Conservation (phyloP, 1,140 invertebrate species). For the Thaumetopoea pityocampa region DNA sequence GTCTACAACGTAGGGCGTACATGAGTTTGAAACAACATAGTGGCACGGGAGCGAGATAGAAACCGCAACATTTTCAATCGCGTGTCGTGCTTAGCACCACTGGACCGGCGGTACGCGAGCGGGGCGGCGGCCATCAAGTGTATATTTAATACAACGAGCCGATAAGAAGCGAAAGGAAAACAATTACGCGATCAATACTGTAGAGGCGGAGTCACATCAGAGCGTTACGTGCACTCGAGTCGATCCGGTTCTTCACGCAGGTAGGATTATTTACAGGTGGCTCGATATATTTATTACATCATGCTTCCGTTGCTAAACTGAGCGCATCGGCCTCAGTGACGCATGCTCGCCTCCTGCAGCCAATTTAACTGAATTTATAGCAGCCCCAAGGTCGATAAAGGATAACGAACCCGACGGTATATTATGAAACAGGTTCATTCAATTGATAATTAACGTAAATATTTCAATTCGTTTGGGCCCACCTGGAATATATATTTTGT, state of each 20-base stretch:
- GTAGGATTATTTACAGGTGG: conserved; percentile 10
- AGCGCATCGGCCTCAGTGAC: conserved; percentile 54
- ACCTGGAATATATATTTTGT: neutral
- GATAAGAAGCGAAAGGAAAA: conserved; percentile 54
- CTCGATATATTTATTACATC: conserved; percentile 28
- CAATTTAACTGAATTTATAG: conserved; percentile 65
- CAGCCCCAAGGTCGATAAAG: conserved; percentile 64
- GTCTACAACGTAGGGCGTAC: too few relatives aligned
- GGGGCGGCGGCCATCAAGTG: too few relatives aligned
- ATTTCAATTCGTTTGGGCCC: conserved; percentile 5
- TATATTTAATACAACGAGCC: conserved; percentile 20
- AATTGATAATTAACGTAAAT: conserved; percentile 3
- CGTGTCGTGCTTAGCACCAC: too few relatives aligned
- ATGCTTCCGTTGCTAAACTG: conserved; percentile 35
- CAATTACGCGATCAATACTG: conserved; percentile 45
- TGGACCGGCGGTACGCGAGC: too few relatives aligned
- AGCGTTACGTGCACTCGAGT: conserved; percentile 34
- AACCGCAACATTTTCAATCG: too few relatives aligned
- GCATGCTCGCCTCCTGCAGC: conserved; percentile 48
- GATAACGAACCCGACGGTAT: conserved; percentile 53
- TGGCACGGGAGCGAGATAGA: too few relatives aligned
- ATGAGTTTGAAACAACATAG: too few relatives aligned
- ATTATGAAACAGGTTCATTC: conserved; percentile 36
- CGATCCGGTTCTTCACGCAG: conserved; percentile 43
- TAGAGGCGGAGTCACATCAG: conserved; percentile 60